Base-by-base conservation (phyloP, 2,888 invertebrate genomes). In the Aromia moschata region DNA sequence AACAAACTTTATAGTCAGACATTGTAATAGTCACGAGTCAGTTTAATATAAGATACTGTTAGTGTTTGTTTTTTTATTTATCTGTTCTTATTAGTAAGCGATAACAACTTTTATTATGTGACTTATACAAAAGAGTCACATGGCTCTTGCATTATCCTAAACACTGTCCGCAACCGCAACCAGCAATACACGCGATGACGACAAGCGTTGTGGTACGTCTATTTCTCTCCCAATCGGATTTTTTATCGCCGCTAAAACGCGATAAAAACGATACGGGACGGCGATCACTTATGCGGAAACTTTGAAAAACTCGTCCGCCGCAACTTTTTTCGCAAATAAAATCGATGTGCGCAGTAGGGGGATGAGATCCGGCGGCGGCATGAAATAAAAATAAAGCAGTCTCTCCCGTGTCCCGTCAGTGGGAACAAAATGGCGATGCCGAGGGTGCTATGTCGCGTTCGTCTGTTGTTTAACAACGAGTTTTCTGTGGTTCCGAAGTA, bases 361-460 rank as follows among this genome's bases (percentile, higher is more conserved):
- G 53, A 55, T 55, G 58, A 15, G 58, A 49, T 55, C 54, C 46
- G 56, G 53, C n/a, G 51, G 54, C 64, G 55, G 61, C 52, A 61
- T 47, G 56, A 60, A 64, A 64, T 58, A 62, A 62, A 62, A 62
- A 62, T 62, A 58, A 54, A 64, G 56, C 59, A 57, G 55, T 57
- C 40, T 25, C 30, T 44, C 51, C n/a, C n/a, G n/a, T n/a, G n/a
- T n/a, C n/a, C n/a, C 47, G 60, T 61, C 60, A 63, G 63, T 65
- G 49, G 52, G 56, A 49, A 51, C 62, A 79, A 79, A 77, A 80
- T 80, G 80, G 80, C 80, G 77, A 73, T 79, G 62, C 74, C 77
- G 69, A 76, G 79, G 69, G 75, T 79, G 73, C 72, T 78, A 73
- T 79, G 75, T 73, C 77, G 78, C 67, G 74, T 76, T 76, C 77